Evolutionary conservation across 2,797 vertebrate genomes (phyloP).

Genomic region (Amazonetta brasiliensis): DNA sequence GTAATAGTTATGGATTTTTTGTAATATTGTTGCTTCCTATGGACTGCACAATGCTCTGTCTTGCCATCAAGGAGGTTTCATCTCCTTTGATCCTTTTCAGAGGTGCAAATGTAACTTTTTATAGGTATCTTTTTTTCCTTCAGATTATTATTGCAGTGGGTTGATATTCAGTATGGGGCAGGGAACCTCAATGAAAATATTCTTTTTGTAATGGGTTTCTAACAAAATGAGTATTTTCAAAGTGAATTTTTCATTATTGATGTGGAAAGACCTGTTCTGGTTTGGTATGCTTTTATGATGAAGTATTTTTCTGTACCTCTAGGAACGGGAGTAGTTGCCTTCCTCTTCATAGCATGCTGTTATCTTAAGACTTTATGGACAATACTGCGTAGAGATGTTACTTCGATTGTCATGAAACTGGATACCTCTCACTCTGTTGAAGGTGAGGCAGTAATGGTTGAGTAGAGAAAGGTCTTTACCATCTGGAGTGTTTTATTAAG

Average conservation of each 20-base stretch:
- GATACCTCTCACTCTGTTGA: not conserved
- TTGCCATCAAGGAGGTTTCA: not conserved
- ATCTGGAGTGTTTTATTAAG: not conserved
- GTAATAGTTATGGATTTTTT: not conserved
- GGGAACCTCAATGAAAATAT: constrained; percentile 9
- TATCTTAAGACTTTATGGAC: constrained; percentile 5
- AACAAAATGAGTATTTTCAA: constrained; percentile 26
- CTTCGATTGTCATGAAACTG: not conserved
- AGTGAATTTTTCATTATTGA: not conserved
- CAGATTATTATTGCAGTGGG: not conserved
- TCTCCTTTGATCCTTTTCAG: not conserved
- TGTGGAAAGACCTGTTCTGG: not conserved
- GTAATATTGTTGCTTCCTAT: not conserved
- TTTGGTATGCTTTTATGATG: constrained; percentile 3
- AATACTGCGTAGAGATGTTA: not conserved
- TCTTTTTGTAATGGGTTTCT: constrained; percentile 5
- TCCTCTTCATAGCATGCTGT: constrained; percentile 28
- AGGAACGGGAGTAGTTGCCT: constrained; percentile 45
- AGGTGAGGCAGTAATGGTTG: constrained; percentile 33
- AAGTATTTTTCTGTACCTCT: constrained; percentile 41
- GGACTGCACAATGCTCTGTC: not conserved
- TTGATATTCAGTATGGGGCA: not conserved
- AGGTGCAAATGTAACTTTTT: not conserved
- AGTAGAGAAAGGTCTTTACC: not conserved
- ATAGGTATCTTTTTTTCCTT: not conserved